Percentiles rank a stretch among this genome's conserved stretches.
Conservation (phyloP, 2,113 vertebrate species). For the Pardalotus punctatus region DNA sequence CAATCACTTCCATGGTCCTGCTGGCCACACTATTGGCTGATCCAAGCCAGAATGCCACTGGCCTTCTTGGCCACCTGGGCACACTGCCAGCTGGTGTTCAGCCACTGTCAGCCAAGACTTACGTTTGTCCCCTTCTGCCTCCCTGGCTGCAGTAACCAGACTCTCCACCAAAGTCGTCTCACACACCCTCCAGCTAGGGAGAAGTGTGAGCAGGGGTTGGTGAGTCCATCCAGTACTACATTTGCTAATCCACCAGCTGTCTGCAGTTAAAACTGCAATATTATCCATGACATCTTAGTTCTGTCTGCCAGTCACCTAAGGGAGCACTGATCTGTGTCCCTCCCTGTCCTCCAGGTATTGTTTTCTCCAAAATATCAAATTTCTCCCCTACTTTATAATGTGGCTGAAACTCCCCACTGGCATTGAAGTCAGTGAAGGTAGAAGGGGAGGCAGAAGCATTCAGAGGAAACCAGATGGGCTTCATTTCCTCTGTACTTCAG, state of each 20-base stretch:
- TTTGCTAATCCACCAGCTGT: not conserved
- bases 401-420: fast-evolving
- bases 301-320: not conserved
- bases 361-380: not conserved
- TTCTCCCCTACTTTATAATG: not conserved
- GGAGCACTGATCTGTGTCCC: not conserved
- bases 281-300: not conserved
- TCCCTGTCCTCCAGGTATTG: not conserved
- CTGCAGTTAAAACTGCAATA: not conserved
- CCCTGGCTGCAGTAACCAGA: not conserved
- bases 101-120: not conserved
- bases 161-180: not conserved
- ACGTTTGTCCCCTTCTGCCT: not conserved
- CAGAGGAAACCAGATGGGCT: fast-evolving
- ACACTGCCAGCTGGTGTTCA: not conserved
- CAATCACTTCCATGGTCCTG: not conserved
- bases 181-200: not conserved
- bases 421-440: not conserved
- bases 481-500: not conserved
- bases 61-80: not conserved
- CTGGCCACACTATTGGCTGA: not conserved
- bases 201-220: not conserved
- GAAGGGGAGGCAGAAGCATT: not conserved
- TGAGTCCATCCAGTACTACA: not conserved
- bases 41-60: not conserved